Percentiles rank a stretch among this genome's conserved stretches.
Evolutionary conservation across 2,797 vertebrate genomes (phyloP).

Genomic region (Tragelaphus eurycerus): DNA sequence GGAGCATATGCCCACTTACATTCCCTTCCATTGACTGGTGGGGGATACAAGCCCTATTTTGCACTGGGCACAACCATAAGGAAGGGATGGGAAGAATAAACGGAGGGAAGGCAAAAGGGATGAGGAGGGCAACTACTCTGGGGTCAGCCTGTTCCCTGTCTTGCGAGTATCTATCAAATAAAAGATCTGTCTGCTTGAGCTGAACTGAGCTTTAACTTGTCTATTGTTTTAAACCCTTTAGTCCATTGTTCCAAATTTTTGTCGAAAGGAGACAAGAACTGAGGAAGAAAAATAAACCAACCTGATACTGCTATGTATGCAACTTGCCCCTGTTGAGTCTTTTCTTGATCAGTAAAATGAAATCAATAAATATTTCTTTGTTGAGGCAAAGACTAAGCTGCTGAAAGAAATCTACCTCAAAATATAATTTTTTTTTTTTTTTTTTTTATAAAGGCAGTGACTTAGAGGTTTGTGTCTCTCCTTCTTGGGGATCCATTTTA

Average conservation of each 20-base stretch:
- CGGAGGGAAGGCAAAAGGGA: not conserved
- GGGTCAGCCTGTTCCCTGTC: not conserved
- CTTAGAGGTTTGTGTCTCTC: not conserved
- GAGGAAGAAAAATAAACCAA: not conserved
- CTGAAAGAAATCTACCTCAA: not conserved
- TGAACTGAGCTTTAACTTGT: not conserved
- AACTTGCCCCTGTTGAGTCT: not conserved
- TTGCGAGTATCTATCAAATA: not conserved
- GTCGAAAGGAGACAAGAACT: not conserved
- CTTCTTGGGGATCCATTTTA: not conserved
- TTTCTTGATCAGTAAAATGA: not conserved
- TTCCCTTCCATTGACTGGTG: not conserved
- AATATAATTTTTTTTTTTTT: not conserved
- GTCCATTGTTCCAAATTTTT: not conserved
- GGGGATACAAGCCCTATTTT: not conserved
- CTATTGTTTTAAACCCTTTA: not conserved
- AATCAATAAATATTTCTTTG: not conserved
- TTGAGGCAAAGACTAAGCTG: not conserved
- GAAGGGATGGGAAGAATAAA: not conserved
- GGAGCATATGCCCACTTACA: rapidly evolving
- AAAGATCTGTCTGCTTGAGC: not conserved
- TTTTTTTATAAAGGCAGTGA: too few relatives aligned
- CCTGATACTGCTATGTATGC: not conserved
- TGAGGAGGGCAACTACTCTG: not conserved
- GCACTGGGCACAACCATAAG: not conserved